Conservation (phyloP, 1,140 invertebrate genomes). For the Papilio machaon region DNA sequence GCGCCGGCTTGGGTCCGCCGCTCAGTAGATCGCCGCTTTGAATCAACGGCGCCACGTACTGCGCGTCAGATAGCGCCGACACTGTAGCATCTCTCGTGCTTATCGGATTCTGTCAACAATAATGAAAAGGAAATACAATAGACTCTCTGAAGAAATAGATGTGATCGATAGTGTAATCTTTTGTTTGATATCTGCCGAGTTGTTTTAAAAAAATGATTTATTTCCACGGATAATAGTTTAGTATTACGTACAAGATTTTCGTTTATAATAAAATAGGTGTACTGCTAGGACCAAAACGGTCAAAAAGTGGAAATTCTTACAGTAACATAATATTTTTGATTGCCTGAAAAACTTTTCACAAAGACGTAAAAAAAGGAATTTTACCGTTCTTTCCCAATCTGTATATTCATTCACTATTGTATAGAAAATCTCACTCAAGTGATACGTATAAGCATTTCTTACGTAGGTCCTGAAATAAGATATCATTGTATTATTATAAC, state of each 20-base stretch:
- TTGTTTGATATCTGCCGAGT: background rate
- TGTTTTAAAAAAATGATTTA: constrained; percentile 25
- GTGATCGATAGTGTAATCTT: constrained; percentile 15
- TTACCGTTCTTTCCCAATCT: constrained; percentile 96
- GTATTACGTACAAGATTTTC: background rate
- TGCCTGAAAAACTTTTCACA: background rate
- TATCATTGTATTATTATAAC: background rate
- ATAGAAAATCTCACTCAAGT: constrained; percentile 98
- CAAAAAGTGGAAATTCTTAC: too few species aligned
- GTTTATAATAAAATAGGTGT: too few species aligned
- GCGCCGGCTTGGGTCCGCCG: constrained; percentile 82
- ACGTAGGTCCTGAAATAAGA: constrained; percentile 90
- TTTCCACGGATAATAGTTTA: background rate
- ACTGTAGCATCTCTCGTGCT: constrained; percentile 96
- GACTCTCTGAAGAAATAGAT: constrained; percentile 12
- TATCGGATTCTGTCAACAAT: constrained; percentile 87
- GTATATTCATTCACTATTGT: constrained; percentile 98
- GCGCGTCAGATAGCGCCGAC: constrained; percentile 95
- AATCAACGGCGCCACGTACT: constrained; percentile 92
- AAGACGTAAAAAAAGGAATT: constrained; percentile 75
- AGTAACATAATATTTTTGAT: background rate
- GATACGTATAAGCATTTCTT: constrained; percentile 96
- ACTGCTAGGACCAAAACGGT: too few species aligned
- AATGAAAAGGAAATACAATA: constrained; percentile 30
- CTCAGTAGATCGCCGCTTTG: constrained; percentile 90